Evolutionary conservation across 2,888 invertebrate species (phyloP), one percentile per base, ranked within the genome.

Genomic region (Ptychoptera albimana): DNA sequence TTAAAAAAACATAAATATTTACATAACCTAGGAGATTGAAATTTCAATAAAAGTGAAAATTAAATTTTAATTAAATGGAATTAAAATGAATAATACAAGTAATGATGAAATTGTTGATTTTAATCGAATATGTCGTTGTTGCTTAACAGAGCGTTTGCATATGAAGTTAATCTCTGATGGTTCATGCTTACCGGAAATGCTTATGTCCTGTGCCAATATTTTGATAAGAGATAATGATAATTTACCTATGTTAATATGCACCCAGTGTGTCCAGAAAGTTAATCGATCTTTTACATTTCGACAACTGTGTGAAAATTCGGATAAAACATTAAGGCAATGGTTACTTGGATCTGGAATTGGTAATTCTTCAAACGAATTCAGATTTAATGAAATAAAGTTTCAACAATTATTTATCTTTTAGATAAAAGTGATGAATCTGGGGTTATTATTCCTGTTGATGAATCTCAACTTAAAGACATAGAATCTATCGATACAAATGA

Each of bases 261-360:
- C 32, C 5, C 42, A 43, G 11, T 53, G 53, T 44, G 37, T 46
- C 9, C 14, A 41, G 14, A 48, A 50, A 46, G 38, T 52, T 8
- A 44, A 48, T 39, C 44, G 44, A 16, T 51, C 38, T 14, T 51
- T 47, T 39, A 45, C 45, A 9, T 53, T 53, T 42, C 49, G 48
- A 37, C 44, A 50, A 38, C 37, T 45, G 11, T 53, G 53, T 43
- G 50, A 50, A 46, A 50, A 50, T 11, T 52, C 53, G 1, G 49
- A 52, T 15, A 35, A 48, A 2, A 44, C 44, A 14, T 37, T 53
- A 31, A 46, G 41, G 38, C 47, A 49, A 34, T 51, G 48, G 16
- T 36, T 49, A 5, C 31, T 31, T 40, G 5, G 14, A 7, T 11
- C 30, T 7, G 31, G 15, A 15, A 13, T 14, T 8, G 12, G 14